Conservation (phyloP, 1,140 invertebrate species). For the Thaumetopoea pityocampa region DNA sequence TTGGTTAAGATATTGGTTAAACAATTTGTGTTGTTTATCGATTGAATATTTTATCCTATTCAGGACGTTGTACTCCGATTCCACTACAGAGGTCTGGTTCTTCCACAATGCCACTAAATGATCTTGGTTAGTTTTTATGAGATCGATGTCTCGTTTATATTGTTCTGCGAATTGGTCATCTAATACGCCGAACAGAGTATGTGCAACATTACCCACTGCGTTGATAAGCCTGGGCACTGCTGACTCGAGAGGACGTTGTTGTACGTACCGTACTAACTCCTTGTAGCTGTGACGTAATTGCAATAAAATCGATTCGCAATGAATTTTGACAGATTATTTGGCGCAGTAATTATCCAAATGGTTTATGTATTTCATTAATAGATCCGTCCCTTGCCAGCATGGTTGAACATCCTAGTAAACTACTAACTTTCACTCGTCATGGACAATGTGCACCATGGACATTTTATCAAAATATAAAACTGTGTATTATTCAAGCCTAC, state of each 20-base stretch:
- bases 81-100: constrained; percentile 15
- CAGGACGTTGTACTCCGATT: constrained; percentile 9
- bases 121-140: background rate
- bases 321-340: background rate
- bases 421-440: constrained; percentile 17
- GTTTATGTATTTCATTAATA: constrained; percentile 8
- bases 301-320: constrained; percentile 8
- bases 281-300: constrained; percentile 8
- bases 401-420: constrained; percentile 15
- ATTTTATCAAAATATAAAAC: constrained; percentile 17
- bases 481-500: background rate
- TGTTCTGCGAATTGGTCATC: constrained; percentile 6
- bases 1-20: constrained; percentile 1
- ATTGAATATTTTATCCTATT: constrained; percentile 9
- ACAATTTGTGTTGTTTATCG: constrained; percentile 6
- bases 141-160: constrained; percentile 7
- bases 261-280: constrained; percentile 14
- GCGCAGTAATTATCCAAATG: constrained; percentile 4
- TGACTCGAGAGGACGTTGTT: constrained; percentile 11
- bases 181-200: background rate
- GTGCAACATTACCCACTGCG: constrained; percentile 1
- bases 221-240: constrained; percentile 10
- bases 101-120: constrained; percentile 8
- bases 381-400: constrained; percentile 13
- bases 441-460: constrained; percentile 5